Percentiles rank a stretch among this genome's conserved stretches.
These are phyloP conservation scores for Cyclura pinguis DNA, from an alignment of 2,797 vertebrate species.

Conservation along the genomic window DNA sequence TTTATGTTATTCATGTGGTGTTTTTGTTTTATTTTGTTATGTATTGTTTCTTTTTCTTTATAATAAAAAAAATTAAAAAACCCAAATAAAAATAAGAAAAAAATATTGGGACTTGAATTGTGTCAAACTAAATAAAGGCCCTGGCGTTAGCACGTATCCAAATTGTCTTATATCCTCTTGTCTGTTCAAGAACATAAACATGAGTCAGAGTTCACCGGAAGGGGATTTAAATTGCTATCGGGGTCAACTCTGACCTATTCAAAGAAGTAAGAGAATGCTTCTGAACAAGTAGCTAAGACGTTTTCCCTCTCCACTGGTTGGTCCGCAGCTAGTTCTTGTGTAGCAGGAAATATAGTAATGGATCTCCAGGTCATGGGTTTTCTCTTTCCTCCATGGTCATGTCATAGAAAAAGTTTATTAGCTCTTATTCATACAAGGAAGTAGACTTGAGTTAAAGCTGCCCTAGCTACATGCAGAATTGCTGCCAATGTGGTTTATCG, in stretches of 20 bases:
- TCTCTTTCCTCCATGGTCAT: background rate
- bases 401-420: background rate
- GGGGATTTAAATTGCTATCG: background rate
- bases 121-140: background rate
- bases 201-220: background rate
- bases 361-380: background rate
- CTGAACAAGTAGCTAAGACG: background rate
- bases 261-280: background rate
- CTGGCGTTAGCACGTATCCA: background rate
- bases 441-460: background rate
- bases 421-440: slow-evolving; percentile 3
- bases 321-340: background rate
- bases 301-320: background rate
- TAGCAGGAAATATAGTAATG: background rate
- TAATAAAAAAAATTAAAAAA: too few species aligned
- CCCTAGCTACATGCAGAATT: background rate
- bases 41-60: too few species aligned
- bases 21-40: too few species aligned
- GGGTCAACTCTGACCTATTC: background rate
- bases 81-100: background rate
- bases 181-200: too few species aligned
- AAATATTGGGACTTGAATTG: too few species aligned
- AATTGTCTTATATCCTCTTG: too few species aligned
- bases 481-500: background rate
- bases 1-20: too few species aligned